These are phyloP conservation scores for Conus betulinus DNA, from an alignment of 1,140 invertebrate species.

Conservation along the genomic window DNA sequence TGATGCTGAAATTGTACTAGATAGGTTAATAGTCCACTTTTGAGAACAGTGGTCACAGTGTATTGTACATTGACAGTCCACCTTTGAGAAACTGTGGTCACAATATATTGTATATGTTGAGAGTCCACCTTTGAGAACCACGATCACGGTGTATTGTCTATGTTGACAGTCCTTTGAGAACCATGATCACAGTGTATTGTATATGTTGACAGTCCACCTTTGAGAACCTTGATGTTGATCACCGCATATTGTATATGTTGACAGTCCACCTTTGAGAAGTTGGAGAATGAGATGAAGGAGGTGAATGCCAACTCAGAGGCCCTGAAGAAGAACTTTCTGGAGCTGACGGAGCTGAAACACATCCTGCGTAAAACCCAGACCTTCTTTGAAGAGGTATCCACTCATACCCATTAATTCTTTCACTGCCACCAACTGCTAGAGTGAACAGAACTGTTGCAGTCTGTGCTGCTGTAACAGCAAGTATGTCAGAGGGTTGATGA, in stretches of 20 bases:
- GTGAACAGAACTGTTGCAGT: no score
- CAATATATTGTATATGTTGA: slow-evolving; percentile 26
- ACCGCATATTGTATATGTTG: slow-evolving; percentile 23
- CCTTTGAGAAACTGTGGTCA: slow-evolving; percentile 69
- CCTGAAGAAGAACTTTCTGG: slow-evolving; percentile 94
- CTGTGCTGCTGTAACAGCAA: no score
- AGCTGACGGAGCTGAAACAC: slow-evolving; percentile 94
- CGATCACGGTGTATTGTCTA: background rate
- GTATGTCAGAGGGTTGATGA: no score
- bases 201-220: slow-evolving; percentile 76
- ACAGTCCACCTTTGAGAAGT: slow-evolving; percentile 78
- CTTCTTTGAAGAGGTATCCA: slow-evolving; percentile 94
- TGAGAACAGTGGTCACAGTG: slow-evolving; percentile 60
- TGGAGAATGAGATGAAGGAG: slow-evolving; percentile 76
- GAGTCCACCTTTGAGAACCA: slow-evolving; percentile 77
- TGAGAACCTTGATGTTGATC: slow-evolving; percentile 59
- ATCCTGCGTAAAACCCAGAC: slow-evolving; percentile 96
- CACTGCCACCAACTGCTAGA: no score
- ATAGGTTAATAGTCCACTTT: slow-evolving; percentile 77
- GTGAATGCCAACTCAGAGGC: slow-evolving; percentile 95
- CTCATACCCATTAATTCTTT: no score
- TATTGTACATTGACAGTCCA: slow-evolving; percentile 74
- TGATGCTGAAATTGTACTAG: no score
- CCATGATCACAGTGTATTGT: background rate
- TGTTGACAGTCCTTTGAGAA: slow-evolving; percentile 77